Conservation (phyloP, 2,888 invertebrate genomes). For the Heliconius sara region DNA sequence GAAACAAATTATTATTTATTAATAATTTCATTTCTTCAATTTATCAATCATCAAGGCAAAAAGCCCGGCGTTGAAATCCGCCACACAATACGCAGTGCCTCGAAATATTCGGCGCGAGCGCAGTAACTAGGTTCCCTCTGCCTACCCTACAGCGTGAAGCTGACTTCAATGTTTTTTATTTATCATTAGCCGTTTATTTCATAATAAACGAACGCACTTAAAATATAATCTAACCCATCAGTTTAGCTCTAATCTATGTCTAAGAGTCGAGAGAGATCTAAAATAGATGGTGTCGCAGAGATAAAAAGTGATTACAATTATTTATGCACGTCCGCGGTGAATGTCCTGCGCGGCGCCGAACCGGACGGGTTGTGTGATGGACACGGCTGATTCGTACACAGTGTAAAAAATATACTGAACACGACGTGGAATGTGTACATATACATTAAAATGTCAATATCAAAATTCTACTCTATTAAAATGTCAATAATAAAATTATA, state of each 20-base stretch:
- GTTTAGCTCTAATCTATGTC: not conserved
- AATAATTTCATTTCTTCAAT: too few species aligned
- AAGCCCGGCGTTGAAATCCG: too few species aligned
- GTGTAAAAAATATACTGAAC: slow-evolving; percentile 13
- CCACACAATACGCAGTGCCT: too few species aligned
- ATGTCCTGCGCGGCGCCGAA: slow-evolving; percentile 48
- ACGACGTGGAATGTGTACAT: not conserved
- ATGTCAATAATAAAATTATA: too few species aligned
- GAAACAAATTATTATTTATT: too few species aligned
- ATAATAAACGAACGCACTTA: not conserved
- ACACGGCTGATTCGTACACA: slow-evolving; percentile 37
- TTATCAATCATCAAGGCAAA: too few species aligned
- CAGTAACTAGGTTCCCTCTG: too few species aligned
- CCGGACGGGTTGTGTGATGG: slow-evolving; percentile 40
- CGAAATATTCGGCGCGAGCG: too few species aligned
- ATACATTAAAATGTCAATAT: not conserved
- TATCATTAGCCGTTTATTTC: not conserved
- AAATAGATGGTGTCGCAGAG: slow-evolving; percentile 40
- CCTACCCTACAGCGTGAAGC: too few species aligned
- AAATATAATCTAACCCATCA: slow-evolving; percentile 4
- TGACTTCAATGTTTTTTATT: too few species aligned
- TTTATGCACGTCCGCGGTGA: slow-evolving; percentile 73
- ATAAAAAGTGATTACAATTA: slow-evolving; percentile 75
- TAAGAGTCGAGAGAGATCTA: slow-evolving; percentile 18
- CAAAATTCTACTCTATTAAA: not conserved